Conservation (phyloP, 2,888 invertebrate species). For the Agrotis puta region DNA sequence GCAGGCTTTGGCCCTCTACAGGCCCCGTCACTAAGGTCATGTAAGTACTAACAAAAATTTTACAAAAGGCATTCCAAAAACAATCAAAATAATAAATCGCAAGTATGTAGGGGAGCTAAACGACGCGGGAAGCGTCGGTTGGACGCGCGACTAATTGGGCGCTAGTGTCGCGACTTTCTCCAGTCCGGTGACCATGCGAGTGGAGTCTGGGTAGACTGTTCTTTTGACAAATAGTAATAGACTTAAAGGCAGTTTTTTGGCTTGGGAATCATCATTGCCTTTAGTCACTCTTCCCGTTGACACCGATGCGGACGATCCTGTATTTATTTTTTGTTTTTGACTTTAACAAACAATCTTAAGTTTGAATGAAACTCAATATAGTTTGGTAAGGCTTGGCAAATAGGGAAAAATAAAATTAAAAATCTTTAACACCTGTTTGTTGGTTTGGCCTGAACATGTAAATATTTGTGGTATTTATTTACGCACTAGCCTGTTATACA, state of each 20-base stretch:
- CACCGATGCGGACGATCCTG: no score
- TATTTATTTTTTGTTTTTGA: no score
- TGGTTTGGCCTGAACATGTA: neutral
- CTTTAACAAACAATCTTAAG: no score
- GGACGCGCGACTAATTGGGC: conserved; percentile 67
- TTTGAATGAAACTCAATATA: no score
- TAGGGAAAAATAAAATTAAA: conserved; percentile 13
- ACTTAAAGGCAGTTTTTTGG: no score
- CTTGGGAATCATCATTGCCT: no score
- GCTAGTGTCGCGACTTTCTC: conserved; percentile 65
- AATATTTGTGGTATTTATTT: conserved; percentile 2
- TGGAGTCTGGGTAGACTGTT: conserved; percentile 43
- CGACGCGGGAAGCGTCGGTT: conserved; percentile 47
- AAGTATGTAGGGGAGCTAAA: conserved; percentile 50
- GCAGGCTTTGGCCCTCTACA: no score
- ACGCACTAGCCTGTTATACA: neutral
- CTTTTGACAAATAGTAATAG: neutral
- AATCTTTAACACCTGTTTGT: neutral
- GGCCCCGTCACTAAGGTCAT: no score
- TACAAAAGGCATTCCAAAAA: conserved; percentile 13
- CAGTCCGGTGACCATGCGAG: conserved; percentile 23
- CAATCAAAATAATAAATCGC: conserved; percentile 34
- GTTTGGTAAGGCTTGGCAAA: neutral
- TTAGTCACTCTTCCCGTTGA: no score
- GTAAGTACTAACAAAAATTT: neutral